Evolutionary conservation across 2,113 vertebrate genomes (phyloP), one percentile per base, ranked within the genome.

Genomic region (Prinia subflava): DNA sequence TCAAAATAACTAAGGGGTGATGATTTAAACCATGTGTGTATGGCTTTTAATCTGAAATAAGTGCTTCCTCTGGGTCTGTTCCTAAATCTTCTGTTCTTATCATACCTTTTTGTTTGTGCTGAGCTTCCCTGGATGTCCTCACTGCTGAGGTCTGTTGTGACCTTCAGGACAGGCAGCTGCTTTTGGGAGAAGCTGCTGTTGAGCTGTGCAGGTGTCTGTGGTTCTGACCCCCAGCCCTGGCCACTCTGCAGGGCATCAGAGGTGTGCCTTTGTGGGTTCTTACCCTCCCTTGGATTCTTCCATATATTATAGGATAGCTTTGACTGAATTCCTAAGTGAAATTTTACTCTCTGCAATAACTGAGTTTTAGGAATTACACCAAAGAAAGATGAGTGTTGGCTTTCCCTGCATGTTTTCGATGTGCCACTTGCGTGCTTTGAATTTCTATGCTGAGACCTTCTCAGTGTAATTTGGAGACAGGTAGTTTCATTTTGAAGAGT

Each of bases 281-380:
- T 46, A 3, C 25, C 11, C 59, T 81, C 33, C 3, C 7, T 18
- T 83, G 46, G 47, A 3, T n/a, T 13, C 70, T 70, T 44, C 60
- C 33, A 2, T 52, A 0, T 20, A 1, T 44, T 76, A 2, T 2
- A 50, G 44, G 22, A 11, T 21, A 42, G 50, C 4, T 7, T 31
- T 78, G 53, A 44, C 41, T 55, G 71, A 64, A 42, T 44, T 75
- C 0, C 1, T 57, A 15, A 55, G 37, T 89, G 44, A 13, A 6
- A 49, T 56, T n/a, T 27, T 39, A 7, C 39, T 44, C 33, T 82
- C 65, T 65, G 69, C 49, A 46, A 0, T 64, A 52, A 19, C 27
- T 13, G 44, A 25, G 30, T 27, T 73, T 47, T 19, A 59, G 71
- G 53, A 60, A 81, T 86, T 91, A 44, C 28, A 83, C 47, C 16